A percentile compares a stretch with the other conserved stretches of the same genome.
phyloP scores from a whole-genome alignment of 2,797 vertebrate species.

The Melanotaenia trifasciata region DNA sequence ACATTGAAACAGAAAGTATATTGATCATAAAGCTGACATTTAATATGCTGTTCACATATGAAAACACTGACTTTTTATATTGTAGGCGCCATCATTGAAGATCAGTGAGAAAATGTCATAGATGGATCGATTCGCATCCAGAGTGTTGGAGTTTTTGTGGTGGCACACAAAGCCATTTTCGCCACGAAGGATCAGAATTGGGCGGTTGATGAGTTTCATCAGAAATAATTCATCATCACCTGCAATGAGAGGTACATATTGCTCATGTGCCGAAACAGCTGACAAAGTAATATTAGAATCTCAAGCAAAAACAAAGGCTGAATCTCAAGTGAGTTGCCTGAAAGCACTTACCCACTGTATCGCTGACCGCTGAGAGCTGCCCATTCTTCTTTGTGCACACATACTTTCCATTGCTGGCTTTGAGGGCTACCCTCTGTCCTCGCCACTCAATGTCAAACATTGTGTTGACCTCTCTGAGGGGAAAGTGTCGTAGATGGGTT shows the following conservation, averaged over 20 bases:
- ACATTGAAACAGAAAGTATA: not conserved
- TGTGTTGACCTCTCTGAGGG: conserved; percentile 87
- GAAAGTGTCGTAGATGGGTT: conserved; percentile 1
- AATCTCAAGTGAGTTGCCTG: not conserved
- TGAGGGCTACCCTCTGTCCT: conserved; percentile 89
- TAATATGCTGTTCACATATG: not conserved
- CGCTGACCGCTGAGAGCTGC: conserved; percentile 93
- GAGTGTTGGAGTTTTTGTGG: conserved; percentile 92
- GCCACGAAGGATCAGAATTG: conserved; percentile 92
- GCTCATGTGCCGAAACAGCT: not conserved
- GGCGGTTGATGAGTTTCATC: conserved; percentile 96
- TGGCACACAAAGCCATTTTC: conserved; percentile 94
- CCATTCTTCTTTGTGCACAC: conserved; percentile 96
- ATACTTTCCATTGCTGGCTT: conserved; percentile 93
- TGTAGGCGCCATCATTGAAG: conserved; percentile 94
- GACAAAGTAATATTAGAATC: not conserved
- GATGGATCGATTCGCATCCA: conserved; percentile 92
- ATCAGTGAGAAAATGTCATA: conserved; percentile 94
- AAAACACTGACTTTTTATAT: conserved; percentile 88
- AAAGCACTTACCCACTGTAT: conserved; percentile 86
- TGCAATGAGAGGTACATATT: conserved; percentile 56
- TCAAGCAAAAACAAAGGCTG: not conserved
- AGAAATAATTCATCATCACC: conserved; percentile 91
- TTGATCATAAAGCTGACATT: not conserved
- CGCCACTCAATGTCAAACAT: conserved; percentile 97